Conservation (phyloP, 1,140 invertebrate genomes). For the Ceratitis capitata region DNA sequence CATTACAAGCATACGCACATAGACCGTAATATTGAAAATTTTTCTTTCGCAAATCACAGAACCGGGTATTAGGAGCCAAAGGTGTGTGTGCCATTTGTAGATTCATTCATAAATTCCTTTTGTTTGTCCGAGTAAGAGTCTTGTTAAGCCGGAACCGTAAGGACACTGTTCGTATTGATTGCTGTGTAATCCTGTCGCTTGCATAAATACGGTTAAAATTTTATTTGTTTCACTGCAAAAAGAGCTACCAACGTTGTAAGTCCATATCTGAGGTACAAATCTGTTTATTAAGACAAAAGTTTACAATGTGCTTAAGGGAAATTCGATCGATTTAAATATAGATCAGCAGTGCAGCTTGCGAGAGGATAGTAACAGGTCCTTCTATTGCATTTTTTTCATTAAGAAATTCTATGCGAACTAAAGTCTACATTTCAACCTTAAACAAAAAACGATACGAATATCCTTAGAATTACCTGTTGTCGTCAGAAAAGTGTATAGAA, state of each 20-base stretch:
- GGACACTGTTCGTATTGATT: background rate
- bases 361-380: no score
- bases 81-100: no score
- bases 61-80: no score
- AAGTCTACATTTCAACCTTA: background rate
- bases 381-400: no score
- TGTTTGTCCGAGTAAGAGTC: background rate
- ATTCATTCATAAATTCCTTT: background rate
- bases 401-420: no score
- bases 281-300: background rate
- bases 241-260: slow-evolving; percentile 11
- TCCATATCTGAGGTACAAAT: slow-evolving; percentile 28
- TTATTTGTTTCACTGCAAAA: background rate
- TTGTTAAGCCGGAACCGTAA: slow-evolving; percentile 19
- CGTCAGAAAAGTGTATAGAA: background rate
- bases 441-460: background rate
- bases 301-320: background rate
- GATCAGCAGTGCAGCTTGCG: background rate
- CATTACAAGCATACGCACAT: background rate
- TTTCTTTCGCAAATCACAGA: background rate
- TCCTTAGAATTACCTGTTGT: background rate
- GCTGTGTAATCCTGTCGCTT: background rate
- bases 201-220: background rate
- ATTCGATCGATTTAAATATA: background rate
- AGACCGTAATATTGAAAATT: background rate